phyloP scores from a whole-genome alignment of 2,888 invertebrate species.

The Terebella lapidaria region DNA sequence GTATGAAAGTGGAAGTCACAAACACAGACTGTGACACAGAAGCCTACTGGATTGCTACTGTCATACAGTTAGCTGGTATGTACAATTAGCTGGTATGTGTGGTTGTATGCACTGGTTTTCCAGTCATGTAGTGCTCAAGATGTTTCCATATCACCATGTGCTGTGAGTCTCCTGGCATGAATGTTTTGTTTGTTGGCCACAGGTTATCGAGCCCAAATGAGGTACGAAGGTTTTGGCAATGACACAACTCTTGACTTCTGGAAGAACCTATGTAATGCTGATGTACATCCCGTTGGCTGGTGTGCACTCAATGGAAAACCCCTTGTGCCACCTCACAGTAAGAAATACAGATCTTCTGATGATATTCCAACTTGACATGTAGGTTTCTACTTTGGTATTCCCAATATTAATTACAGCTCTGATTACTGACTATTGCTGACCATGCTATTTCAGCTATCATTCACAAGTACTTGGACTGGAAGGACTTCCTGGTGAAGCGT shows the following conservation, averaged over 20 bases:
- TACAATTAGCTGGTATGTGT: background rate
- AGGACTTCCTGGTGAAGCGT: conserved; percentile 84
- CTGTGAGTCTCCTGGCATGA: background rate
- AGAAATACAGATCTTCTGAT: conserved; percentile 29
- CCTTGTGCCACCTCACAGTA: conserved; percentile 83
- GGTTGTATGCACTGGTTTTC: background rate
- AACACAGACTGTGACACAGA: conserved; percentile 62
- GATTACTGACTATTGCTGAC: no score
- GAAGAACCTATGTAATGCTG: conserved; percentile 88
- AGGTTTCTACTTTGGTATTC: no score
- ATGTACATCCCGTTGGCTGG: conserved; percentile 97
- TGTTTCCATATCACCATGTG: background rate
- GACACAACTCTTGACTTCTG: conserved; percentile 89
- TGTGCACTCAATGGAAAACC: conserved; percentile 95
- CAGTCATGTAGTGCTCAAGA: no score
- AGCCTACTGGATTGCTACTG: conserved; percentile 94
- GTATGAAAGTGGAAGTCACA: conserved; percentile 39
- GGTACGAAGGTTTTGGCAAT: conserved; percentile 88
- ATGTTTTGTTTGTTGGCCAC: conserved; percentile 1
- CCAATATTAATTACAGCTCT: no score
- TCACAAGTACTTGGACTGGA: conserved; percentile 92
- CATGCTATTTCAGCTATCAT: conserved; percentile 65
- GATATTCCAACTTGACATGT: conserved; percentile 57
- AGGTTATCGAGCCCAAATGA: conserved; percentile 60
- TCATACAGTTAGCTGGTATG: conserved; percentile 78